Conservation (phyloP, 2,113 vertebrate species). For the Panurus biarmicus region DNA sequence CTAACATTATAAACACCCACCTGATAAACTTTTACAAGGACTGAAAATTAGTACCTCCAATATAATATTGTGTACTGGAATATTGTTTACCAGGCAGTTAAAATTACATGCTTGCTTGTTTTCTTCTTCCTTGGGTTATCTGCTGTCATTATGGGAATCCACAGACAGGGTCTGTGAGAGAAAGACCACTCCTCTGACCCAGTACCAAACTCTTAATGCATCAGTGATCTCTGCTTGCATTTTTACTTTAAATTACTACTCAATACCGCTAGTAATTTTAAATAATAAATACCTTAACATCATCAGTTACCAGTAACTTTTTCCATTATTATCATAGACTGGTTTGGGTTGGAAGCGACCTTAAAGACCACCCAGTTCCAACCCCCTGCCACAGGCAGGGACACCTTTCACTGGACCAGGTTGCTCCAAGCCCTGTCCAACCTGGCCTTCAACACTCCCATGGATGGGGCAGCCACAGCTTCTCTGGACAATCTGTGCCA, state of each 20-base stretch:
- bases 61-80: neutral
- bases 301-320: neutral
- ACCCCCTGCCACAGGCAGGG: neutral
- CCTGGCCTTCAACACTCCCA: neutral
- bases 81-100: neutral
- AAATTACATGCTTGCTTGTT: fast-evolving
- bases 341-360: neutral
- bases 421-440: neutral
- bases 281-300: neutral
- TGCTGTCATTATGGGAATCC: neutral
- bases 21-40: neutral
- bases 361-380: neutral
- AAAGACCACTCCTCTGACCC: neutral
- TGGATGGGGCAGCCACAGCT: neutral
- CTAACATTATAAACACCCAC: neutral
- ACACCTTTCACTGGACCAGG: neutral
- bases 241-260: neutral
- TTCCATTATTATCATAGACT: neutral
- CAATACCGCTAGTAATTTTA: neutral
- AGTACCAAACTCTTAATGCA: neutral
- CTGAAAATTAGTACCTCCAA: neutral
- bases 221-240: fast-evolving
- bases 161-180: fast-evolving
- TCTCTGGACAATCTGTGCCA: neutral
- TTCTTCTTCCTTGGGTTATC: neutral